Base-by-base conservation (phyloP, 2,888 invertebrate genomes). In the Harpalus rufipes region DNA sequence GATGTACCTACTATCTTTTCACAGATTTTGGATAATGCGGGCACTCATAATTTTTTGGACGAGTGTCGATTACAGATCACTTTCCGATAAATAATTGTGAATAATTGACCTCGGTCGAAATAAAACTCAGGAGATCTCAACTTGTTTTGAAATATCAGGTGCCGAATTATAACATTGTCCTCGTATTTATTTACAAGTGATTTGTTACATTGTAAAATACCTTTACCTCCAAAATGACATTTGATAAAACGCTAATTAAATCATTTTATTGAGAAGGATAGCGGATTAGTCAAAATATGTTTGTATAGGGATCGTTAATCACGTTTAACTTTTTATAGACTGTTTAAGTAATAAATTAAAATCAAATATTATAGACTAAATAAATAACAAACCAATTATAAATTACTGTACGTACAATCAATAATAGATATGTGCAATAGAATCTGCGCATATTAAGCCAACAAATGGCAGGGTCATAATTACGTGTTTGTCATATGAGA, bases 341-440 rank as follows among this genome's bases (percentile, higher is more conserved):
- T 51, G 44, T 51, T 51, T 51, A 12, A 51, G 44, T 51, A 51
- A 51, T 51, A 51, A 51, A 51, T 51, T 51, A 51, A 51, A 12
- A 51, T 1, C 44, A 51, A 51, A 51, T 12, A 32, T 32, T 32
- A 32, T 32, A 32, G 32, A 32, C 44, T 12, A 51, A 51, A 51
- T 51, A 51, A 51, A 51, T 32, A 32, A 32, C 32, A 32, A 32
- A 32, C 6, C 44, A 51, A 51, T 51, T 51, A 51, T 51, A 12
- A 51, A 51, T 51, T 51, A 51, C 12, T 51, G 10, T 4, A 51
- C 2, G 3, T 4, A 32, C 6, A 32, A 32, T 32, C 32, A 32
- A 4, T 32, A 5, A 32, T 6, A 32, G 32, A 21, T 21, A 21
- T 21, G 21, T 21, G 21, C 21, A 21, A 21, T 21, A 1, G 21